Conservation (phyloP, 2,113 vertebrate genomes). For the Xiphophorus hellerii region DNA sequence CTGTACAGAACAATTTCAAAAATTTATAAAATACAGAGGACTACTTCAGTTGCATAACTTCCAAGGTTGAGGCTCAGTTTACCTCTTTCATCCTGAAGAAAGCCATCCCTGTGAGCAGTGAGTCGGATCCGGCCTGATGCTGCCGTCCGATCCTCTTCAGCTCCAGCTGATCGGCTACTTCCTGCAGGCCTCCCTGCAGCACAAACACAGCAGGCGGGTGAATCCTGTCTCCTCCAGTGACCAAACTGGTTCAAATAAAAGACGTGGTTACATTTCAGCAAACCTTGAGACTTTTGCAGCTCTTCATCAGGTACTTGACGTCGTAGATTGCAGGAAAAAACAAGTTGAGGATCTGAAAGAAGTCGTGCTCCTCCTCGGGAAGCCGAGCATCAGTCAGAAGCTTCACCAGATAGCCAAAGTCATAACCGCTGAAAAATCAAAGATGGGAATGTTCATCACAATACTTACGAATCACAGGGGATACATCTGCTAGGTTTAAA, state of each 20-base stretch:
- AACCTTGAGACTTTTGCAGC: slow-evolving; percentile 99
- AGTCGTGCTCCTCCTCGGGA: slow-evolving; percentile 96
- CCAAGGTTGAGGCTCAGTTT: background rate
- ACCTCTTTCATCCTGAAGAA: slow-evolving; percentile 99
- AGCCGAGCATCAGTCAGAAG: slow-evolving; percentile 93
- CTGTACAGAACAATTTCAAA: too few relatives aligned
- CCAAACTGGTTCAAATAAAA: background rate
- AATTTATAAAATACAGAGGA: too few relatives aligned
- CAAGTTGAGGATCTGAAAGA: slow-evolving; percentile 97
- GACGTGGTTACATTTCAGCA: background rate
- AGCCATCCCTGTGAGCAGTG: slow-evolving; percentile 96
- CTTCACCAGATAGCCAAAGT: slow-evolving; percentile 98
- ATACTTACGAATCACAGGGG: background rate
- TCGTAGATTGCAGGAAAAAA: slow-evolving; percentile 99
- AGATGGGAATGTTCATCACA: background rate
- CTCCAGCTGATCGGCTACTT: slow-evolving; percentile 97
- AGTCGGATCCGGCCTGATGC: slow-evolving; percentile 97
- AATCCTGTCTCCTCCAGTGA: background rate
- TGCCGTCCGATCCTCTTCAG: slow-evolving; percentile 96
- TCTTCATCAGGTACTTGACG: slow-evolving; percentile 99
- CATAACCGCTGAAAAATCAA: slow-evolving; percentile 86
- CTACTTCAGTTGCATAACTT: background rate
- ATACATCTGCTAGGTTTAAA: background rate
- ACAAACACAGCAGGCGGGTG: background rate
- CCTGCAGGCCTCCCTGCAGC: slow-evolving; percentile 92